These are phyloP conservation scores for Ormyrus nitidulus DNA, from an alignment of 2,888 invertebrate genomes.

Conservation along the genomic window DNA sequence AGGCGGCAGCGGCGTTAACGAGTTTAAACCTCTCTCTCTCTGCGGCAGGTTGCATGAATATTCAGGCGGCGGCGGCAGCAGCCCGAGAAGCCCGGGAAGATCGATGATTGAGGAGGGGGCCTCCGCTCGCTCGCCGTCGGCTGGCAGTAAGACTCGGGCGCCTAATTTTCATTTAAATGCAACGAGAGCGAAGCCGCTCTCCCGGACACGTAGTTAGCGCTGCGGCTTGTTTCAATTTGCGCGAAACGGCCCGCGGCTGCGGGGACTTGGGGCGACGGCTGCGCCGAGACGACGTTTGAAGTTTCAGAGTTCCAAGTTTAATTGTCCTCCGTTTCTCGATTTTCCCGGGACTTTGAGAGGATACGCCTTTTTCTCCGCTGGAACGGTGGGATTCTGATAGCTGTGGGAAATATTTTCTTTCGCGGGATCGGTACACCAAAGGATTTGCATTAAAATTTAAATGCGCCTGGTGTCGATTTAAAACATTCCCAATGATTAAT, in stretches of 20 bases:
- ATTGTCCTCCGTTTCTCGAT: slow-evolving; percentile 11
- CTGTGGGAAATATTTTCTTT: too few relatives aligned
- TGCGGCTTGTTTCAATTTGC: slow-evolving; percentile 46
- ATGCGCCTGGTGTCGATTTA: too few relatives aligned
- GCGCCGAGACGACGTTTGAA: slow-evolving; percentile 24
- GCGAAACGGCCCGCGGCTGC: slow-evolving; percentile 17
- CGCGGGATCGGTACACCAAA: too few relatives aligned
- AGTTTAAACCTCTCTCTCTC: slow-evolving; percentile 22
- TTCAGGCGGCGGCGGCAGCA: slow-evolving; percentile 24
- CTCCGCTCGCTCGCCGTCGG: neutral
- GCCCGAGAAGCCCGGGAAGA: slow-evolving; percentile 13
- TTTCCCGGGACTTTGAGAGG: too few relatives aligned
- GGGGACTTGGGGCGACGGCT: too few relatives aligned
- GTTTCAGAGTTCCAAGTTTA: slow-evolving; percentile 33
- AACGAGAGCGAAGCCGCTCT: slow-evolving; percentile 3
- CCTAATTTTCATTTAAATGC: slow-evolving; percentile 59
- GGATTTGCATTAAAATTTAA: too few relatives aligned
- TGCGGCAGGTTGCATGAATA: slow-evolving; percentile 37
- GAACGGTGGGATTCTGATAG: too few relatives aligned
- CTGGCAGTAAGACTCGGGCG: neutral
- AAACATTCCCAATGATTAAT: too few relatives aligned
- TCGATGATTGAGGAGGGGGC: slow-evolving; percentile 14
- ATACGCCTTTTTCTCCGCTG: too few relatives aligned
- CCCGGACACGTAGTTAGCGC: slow-evolving; percentile 13
- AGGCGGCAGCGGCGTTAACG: slow-evolving; percentile 16